Percentiles rank a stretch among this genome's conserved stretches.
Conservation (phyloP, 1,140 invertebrate species). For the Sitodiplosis mosellana region DNA sequence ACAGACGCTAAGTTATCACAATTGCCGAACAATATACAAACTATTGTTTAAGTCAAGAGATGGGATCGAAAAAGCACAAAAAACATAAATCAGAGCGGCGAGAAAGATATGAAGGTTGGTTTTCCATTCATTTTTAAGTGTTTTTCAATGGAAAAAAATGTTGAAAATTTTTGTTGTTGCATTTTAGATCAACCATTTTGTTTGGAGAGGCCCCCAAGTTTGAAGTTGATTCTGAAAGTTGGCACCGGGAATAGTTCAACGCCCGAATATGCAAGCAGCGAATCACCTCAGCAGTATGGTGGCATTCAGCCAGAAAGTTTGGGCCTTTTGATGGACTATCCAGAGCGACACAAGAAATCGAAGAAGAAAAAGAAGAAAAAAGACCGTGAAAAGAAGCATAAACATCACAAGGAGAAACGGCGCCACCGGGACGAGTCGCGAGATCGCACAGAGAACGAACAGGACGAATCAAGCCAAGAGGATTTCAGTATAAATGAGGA, state of each 20-base stretch:
- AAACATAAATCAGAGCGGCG: conserved; percentile 48
- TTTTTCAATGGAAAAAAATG: not conserved
- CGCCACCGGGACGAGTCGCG: conserved; percentile 11
- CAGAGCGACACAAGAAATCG: conserved; percentile 43
- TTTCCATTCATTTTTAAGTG: not conserved
- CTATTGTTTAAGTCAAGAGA: not conserved
- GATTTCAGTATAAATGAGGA: conserved; percentile 29
- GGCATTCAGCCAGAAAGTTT: conserved; percentile 8
- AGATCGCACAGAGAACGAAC: too few species aligned
- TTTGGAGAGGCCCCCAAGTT: conserved; percentile 34
- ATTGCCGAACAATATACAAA: not conserved
- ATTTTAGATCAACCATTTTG: conserved; percentile 25
- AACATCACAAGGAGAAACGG: conserved; percentile 44
- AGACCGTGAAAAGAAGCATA: conserved; percentile 43
- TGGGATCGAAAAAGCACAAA: conserved; percentile 21
- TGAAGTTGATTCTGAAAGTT: conserved; percentile 71
- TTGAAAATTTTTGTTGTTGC: not conserved
- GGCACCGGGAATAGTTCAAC: conserved; percentile 40
- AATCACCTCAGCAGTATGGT: conserved; percentile 11
- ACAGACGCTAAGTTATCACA: too few species aligned
- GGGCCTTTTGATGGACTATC: conserved; percentile 9
- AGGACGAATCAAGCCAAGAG: conserved; percentile 15
- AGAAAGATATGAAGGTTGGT: conserved; percentile 39
- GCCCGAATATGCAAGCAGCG: conserved; percentile 39
- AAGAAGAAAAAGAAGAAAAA: conserved; percentile 67